These are phyloP conservation scores for Antedon mediterranea DNA, from an alignment of 53 echinoderm and acorn worm genomes.

Conservation along the genomic window DNA sequence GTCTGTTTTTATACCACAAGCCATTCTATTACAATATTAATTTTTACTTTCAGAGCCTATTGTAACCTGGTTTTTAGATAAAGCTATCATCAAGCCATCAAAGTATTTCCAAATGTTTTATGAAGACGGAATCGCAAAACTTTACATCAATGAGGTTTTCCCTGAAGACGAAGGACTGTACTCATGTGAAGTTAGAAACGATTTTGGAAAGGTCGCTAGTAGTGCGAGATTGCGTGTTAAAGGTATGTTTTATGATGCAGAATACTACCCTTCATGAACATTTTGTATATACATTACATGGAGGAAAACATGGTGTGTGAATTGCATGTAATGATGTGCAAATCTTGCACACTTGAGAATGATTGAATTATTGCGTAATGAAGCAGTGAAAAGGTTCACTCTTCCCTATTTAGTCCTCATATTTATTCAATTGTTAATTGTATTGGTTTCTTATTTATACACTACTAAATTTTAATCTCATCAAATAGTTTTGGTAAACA, in stretches of 20 bases:
- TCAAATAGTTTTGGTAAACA: too few relatives aligned
- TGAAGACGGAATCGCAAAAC: conserved; percentile 54
- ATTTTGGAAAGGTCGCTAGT: conserved; percentile 37
- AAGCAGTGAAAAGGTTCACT: too few relatives aligned
- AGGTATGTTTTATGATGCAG: conserved; percentile 49
- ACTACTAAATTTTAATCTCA: too few relatives aligned
- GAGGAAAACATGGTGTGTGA: not conserved
- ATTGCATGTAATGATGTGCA: not conserved
- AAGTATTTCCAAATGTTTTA: conserved; percentile 95
- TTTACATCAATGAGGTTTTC: conserved; percentile 92
- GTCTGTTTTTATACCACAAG: too few relatives aligned
- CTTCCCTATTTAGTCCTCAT: not conserved
- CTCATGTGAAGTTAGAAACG: conserved; percentile 67
- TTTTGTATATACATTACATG: not conserved
- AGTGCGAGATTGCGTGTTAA: conserved; percentile 53
- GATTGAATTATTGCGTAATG: not conserved
- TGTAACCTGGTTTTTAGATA: conserved; percentile 79
- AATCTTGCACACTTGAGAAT: not conserved
- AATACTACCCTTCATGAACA: not conserved
- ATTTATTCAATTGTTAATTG: too few relatives aligned
- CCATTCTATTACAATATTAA: too few relatives aligned
- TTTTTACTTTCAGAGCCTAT: conserved; percentile 58
- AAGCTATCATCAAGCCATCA: conserved; percentile 87
- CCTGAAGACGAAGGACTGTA: conserved; percentile 78
- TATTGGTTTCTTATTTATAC: too few relatives aligned